Evolutionary conservation across 2,888 invertebrate genomes (phyloP).

Genomic region (Plutella xylostella): DNA sequence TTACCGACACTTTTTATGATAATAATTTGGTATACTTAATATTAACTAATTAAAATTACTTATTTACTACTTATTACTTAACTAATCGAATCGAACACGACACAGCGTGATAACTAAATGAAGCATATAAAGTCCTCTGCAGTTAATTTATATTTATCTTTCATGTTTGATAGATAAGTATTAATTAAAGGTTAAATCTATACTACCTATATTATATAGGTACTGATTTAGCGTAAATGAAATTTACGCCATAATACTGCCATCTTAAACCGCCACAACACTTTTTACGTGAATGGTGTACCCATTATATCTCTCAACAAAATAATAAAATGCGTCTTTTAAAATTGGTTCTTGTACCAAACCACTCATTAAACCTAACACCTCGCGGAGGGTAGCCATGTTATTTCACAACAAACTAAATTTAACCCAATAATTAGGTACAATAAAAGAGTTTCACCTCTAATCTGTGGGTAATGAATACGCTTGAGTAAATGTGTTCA

Average conservation of each 20-base stretch:
- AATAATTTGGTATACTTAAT: no score
- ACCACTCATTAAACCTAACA: neutral
- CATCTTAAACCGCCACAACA: neutral
- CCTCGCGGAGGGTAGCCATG: constrained; percentile 4
- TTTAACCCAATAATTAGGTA: constrained; percentile 6
- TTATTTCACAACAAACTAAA: constrained; percentile 4
- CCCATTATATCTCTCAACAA: neutral
- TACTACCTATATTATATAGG: no score
- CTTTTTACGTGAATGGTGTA: neutral
- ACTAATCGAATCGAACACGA: no score
- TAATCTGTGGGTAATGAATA: constrained; percentile 38
- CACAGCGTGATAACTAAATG: no score
- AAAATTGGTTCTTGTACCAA: neutral
- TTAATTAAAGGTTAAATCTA: neutral
- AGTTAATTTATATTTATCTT: no score
- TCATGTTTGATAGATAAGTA: no score
- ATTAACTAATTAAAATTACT: no score
- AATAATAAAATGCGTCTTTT: neutral
- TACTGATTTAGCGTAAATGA: no score
- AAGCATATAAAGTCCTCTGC: no score
- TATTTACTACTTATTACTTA: no score
- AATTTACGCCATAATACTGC: no score
- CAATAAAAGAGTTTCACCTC: constrained; percentile 5
- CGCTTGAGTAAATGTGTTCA: constrained; percentile 47
- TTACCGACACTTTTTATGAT: no score